A percentile compares a stretch with the other conserved stretches of the same genome.
Evolutionary conservation across 2,888 invertebrate genomes (phyloP).

Genomic region (Prosopocoilus inquinatus): DNA sequence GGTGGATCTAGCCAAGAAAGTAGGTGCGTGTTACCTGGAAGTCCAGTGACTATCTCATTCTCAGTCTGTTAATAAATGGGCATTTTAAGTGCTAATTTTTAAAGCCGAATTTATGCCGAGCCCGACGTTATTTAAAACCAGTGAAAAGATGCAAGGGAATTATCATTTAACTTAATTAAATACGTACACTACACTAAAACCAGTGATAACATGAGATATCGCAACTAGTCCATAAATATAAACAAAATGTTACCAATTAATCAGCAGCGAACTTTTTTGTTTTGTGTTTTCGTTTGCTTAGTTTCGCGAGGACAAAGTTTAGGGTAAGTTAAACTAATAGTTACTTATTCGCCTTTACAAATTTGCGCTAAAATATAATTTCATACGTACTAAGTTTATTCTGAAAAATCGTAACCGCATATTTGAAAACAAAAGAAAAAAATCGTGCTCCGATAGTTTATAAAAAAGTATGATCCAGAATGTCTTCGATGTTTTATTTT

Average conservation of each 20-base stretch:
- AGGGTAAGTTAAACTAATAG: not conserved
- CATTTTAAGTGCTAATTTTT: constrained; percentile 5
- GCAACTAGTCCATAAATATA: no score
- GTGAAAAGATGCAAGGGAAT: not conserved
- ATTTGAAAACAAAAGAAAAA: no score
- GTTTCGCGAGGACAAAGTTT: not conserved
- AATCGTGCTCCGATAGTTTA: no score
- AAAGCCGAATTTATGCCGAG: not conserved
- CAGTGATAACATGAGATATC: no score
- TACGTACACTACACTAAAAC: no score
- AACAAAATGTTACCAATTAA: constrained; percentile 1
- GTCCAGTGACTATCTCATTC: constrained; percentile 8
- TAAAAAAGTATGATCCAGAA: no score
- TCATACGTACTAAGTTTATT: no score
- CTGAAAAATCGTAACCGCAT: no score
- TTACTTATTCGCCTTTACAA: no score
- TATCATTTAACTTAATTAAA: no score
- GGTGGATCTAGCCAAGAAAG: constrained; percentile 15
- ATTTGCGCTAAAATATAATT: no score
- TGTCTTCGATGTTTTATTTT: no score
- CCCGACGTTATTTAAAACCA: not conserved
- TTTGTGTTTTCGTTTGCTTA: not conserved
- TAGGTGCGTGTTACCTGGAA: constrained; percentile 11
- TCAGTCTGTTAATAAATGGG: constrained; percentile 7
- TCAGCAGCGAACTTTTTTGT: not conserved